phyloP scores from a whole-genome alignment of 2,113 vertebrate genomes.

The western clawed frog (Xenopus tropicalis) region DNA sequence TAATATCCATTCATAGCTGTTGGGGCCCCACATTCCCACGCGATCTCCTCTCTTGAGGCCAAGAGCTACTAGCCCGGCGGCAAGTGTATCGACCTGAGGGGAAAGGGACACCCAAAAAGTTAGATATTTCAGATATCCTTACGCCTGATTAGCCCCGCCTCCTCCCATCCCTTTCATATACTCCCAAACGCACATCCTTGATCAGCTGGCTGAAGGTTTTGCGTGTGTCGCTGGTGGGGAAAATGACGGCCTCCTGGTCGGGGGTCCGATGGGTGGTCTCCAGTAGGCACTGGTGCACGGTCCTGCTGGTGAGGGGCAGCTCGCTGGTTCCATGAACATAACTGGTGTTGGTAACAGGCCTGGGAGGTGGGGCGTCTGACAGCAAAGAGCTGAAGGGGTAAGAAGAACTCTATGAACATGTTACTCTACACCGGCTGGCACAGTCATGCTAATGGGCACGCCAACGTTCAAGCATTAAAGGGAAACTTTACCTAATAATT shows the following conservation, averaged over 20 bases:
- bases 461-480: no score
- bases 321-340: slow-evolving; percentile 69
- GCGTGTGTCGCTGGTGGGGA: slow-evolving; percentile 66
- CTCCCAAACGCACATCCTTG: slow-evolving; percentile 66
- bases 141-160: no score
- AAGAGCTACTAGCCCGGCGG: slow-evolving; percentile 83
- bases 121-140: no score
- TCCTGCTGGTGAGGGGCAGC: slow-evolving; percentile 57
- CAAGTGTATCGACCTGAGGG: slow-evolving; percentile 79
- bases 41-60: slow-evolving; percentile 84
- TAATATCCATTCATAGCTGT: slow-evolving; percentile 85
- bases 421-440: no score
- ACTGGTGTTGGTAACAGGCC: slow-evolving; percentile 67
- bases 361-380: slow-evolving; percentile 47
- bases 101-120: slow-evolving; percentile 2
- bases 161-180: not conserved
- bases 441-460: no score
- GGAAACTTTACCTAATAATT: no score
- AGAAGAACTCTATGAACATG: slow-evolving; percentile 4
- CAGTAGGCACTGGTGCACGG: slow-evolving; percentile 68
- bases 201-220: slow-evolving; percentile 81
- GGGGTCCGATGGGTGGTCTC: slow-evolving; percentile 61
- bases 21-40: slow-evolving; percentile 90
- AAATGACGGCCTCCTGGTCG: slow-evolving; percentile 69
- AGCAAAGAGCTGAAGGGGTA: slow-evolving; percentile 62